phyloP scores from a whole-genome alignment of 2,113 vertebrate species.

The Ciconia boyciana region DNA sequence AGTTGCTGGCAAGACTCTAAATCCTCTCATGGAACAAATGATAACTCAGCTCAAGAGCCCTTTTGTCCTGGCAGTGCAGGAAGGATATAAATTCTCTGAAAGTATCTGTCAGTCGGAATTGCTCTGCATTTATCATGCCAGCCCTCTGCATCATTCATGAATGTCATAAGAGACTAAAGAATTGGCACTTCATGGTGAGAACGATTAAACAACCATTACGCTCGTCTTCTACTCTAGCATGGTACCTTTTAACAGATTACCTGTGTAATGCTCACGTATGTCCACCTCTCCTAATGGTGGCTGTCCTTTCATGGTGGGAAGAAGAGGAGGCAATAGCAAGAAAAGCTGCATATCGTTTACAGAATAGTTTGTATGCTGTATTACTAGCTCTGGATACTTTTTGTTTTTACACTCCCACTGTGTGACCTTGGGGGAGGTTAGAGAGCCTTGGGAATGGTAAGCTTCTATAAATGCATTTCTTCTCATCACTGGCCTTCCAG shows the following conservation, averaged over 20 bases:
- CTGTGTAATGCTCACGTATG: neutral
- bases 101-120: conserved; percentile 69
- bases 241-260: conserved; percentile 39
- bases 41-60: conserved; percentile 70
- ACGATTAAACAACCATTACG: conserved; percentile 72
- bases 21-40: conserved; percentile 71
- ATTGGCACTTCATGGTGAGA: conserved; percentile 70
- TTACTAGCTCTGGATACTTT: neutral
- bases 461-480: neutral
- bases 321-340: neutral
- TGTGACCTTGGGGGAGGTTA: neutral
- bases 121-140: conserved; percentile 70
- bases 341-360: neutral
- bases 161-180: conserved; percentile 73
- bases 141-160: conserved; percentile 77
- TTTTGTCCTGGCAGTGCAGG: conserved; percentile 60
- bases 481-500: neutral
- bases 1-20: conserved; percentile 72
- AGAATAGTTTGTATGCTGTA: neutral
- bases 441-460: neutral
- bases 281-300: neutral
- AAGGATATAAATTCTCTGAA: conserved; percentile 72
- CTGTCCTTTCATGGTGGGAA: neutral
- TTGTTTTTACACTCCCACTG: neutral
- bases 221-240: conserved; percentile 52